A percentile compares a stretch with the other conserved stretches of the same genome.
Conservation (phyloP, 2,888 invertebrate genomes). For the Globia sparganii region DNA sequence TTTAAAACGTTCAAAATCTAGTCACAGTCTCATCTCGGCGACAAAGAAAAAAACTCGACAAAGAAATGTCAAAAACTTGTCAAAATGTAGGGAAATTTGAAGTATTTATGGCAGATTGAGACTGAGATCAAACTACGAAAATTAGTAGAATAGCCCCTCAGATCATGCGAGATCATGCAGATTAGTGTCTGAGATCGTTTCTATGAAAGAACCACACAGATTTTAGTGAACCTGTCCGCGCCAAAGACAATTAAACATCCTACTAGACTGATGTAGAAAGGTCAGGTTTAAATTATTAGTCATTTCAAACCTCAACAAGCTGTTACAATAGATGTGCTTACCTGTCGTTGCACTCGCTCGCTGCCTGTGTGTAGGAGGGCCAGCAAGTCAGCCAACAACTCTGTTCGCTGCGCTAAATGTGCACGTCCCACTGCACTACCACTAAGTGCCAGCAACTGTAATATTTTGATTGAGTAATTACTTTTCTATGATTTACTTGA, state of each 20-base stretch:
- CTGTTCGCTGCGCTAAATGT: slow-evolving; percentile 97
- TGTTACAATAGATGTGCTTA: slow-evolving; percentile 68
- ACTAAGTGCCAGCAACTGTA: slow-evolving; percentile 94
- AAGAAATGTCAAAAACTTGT: too few species aligned
- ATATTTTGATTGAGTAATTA: slow-evolving; percentile 14
- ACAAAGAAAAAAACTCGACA: too few species aligned
- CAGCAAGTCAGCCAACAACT: slow-evolving; percentile 95
- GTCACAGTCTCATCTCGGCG: too few species aligned
- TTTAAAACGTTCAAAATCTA: too few species aligned
- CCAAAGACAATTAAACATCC: background rate
- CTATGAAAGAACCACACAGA: too few species aligned
- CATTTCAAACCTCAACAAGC: background rate
- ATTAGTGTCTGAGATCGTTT: background rate
- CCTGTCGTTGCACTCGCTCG: slow-evolving; percentile 98
- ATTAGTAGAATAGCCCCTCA: too few species aligned
- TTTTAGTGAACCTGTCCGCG: background rate
- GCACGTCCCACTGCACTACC: slow-evolving; percentile 97
- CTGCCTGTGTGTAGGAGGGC: slow-evolving; percentile 97
- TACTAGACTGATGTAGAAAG: background rate
- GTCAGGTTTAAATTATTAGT: background rate
- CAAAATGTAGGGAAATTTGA: too few species aligned
- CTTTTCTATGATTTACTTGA: background rate
- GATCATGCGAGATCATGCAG: too few species aligned
- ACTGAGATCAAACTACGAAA: too few species aligned
- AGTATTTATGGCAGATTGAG: too few species aligned